Evolutionary conservation across 2,113 vertebrate species (phyloP).

Genomic region (Istiophorus platypterus): DNA sequence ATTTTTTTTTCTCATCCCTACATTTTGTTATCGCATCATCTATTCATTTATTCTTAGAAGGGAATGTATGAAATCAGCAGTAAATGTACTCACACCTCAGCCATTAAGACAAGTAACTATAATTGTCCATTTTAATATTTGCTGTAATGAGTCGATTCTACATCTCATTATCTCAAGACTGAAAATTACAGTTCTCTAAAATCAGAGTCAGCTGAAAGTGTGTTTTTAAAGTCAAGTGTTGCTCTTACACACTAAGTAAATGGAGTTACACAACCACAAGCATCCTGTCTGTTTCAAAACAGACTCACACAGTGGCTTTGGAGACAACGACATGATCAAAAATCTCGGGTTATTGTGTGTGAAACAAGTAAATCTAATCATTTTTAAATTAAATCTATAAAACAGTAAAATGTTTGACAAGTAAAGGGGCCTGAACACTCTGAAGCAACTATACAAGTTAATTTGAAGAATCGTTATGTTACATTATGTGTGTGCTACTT

Average conservation of each 20-base stretch:
- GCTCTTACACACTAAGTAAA: background rate
- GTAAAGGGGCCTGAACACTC: background rate
- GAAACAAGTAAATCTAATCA: constrained; percentile 9
- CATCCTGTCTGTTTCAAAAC: background rate
- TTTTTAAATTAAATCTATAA: constrained; percentile 19
- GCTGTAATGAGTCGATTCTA: background rate
- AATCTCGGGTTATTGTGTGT: constrained; percentile 2
- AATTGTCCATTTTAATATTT: constrained; percentile 10
- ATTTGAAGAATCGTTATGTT: constrained; percentile 7
- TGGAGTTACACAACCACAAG: background rate
- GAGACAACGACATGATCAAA: background rate
- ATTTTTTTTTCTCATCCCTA: constrained; percentile 30
- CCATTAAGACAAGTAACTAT: constrained; percentile 1
- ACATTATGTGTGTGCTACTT: constrained; percentile 4
- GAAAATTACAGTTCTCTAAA: constrained; percentile 14
- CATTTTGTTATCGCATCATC: constrained; percentile 12
- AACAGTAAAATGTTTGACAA: constrained; percentile 18
- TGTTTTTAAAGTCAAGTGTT: constrained; percentile 2
- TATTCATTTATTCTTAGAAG: constrained; percentile 29
- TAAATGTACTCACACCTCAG: constrained; percentile 25
- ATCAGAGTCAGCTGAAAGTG: background rate
- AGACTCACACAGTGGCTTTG: background rate
- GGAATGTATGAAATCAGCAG: constrained; percentile 35
- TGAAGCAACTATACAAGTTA: background rate
- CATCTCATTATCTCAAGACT: constrained; percentile 11